These are phyloP conservation scores for Chironomus tentans DNA, from an alignment of 2,888 invertebrate species.

Conservation along the genomic window DNA sequence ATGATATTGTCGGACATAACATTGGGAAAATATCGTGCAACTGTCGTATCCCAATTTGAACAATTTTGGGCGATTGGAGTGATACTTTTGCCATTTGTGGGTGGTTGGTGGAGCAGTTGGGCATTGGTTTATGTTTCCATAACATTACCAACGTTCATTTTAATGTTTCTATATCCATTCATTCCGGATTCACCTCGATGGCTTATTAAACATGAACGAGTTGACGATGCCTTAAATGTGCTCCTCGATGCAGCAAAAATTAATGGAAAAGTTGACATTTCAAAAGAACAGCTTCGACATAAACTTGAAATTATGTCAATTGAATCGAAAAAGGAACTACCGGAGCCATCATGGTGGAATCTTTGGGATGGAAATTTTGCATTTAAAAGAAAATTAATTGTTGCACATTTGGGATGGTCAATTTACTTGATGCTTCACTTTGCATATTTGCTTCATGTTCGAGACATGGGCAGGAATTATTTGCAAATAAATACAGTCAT, in stretches of 20 bases:
- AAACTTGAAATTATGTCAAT: constrained; percentile 40
- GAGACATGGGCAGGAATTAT: constrained; percentile 42
- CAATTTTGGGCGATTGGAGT: constrained; percentile 45
- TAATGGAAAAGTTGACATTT: constrained; percentile 38
- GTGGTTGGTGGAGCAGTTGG: constrained; percentile 43
- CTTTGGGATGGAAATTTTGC: constrained; percentile 39
- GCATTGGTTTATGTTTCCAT: constrained; percentile 44
- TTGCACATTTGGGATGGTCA: constrained; percentile 29
- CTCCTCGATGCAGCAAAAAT: constrained; percentile 38
- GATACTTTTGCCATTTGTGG: constrained; percentile 42
- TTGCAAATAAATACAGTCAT: constrained; percentile 41
- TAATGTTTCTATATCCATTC: constrained; percentile 42
- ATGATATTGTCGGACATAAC: constrained; percentile 44
- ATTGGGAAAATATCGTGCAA: constrained; percentile 41
- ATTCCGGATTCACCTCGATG: constrained; percentile 45
- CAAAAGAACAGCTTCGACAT: constrained; percentile 40
- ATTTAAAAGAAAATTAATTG: constrained; percentile 19
- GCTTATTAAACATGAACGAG: constrained; percentile 41
- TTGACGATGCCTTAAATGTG: constrained; percentile 41
- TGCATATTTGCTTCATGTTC: constrained; percentile 43
- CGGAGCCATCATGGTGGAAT: constrained; percentile 39
- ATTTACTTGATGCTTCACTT: constrained; percentile 43
- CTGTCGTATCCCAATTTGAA: constrained; percentile 41
- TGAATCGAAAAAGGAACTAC: constrained; percentile 37
- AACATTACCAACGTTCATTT: constrained; percentile 42